Evolutionary conservation across 53 echinoderm and acorn worm species (phyloP).

Genomic region (Echinarachnius parma): DNA sequence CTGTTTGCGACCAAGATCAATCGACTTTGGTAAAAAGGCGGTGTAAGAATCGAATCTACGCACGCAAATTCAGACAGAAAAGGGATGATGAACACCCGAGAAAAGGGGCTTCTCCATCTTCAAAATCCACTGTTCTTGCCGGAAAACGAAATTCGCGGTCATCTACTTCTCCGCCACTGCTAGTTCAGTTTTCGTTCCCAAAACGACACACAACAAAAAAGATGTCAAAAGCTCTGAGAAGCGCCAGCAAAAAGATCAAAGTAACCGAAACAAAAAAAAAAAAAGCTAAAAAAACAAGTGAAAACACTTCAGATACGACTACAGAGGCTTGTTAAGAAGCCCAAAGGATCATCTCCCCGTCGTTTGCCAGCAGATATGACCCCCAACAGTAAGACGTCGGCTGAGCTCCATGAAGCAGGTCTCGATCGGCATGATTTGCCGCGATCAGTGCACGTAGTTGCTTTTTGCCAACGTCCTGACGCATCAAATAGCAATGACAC

Average conservation of each 20-base stretch:
- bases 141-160: constrained; percentile 6
- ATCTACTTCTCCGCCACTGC: constrained; percentile 9
- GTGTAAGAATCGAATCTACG: neutral
- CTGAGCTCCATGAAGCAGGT: constrained; percentile 10
- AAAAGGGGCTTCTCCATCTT: neutral
- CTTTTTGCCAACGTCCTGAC: constrained; percentile 3
- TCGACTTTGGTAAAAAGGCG: neutral
- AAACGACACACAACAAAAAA: neutral
- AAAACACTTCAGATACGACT: constrained; percentile 14
- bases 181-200: constrained; percentile 14
- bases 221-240: constrained; percentile 26
- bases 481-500: neutral
- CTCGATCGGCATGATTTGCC: constrained; percentile 14
- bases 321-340: constrained; percentile 1
- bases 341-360: neutral
- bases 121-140: neutral
- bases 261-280: neutral
- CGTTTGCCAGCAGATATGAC: constrained; percentile 13
- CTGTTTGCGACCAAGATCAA: constrained; percentile 1
- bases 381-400: constrained; percentile 11
- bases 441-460: neutral
- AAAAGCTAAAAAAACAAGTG: neutral
- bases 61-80: neutral
- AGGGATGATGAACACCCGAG: neutral
- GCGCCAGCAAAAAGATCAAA: constrained; percentile 7